Evolutionary conservation across 2,888 invertebrate species (phyloP).

Genomic region (Pedicia rivosa): DNA sequence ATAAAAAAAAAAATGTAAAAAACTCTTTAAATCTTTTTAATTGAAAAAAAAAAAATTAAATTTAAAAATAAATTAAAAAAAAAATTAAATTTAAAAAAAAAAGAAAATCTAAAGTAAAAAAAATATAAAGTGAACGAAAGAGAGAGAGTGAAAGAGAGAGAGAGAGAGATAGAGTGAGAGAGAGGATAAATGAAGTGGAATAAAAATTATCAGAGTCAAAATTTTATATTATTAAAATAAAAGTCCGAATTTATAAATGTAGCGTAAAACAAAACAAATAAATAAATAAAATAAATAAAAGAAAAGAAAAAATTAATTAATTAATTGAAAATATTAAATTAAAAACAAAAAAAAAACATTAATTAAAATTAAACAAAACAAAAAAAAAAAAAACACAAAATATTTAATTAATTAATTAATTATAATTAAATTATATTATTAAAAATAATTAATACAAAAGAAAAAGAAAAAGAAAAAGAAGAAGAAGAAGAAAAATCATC

Average conservation of each 20-base stretch:
- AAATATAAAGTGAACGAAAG: too few relatives aligned
- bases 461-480: too few relatives aligned
- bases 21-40: neutral
- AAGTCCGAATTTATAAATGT: constrained; percentile 20
- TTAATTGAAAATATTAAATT: constrained; percentile 7
- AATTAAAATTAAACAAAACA: constrained; percentile 10
- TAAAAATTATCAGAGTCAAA: too few relatives aligned
- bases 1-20: neutral
- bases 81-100: constrained; percentile 9
- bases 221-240: constrained; percentile 7
- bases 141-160: too few relatives aligned
- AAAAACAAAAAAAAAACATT: constrained; percentile 4
- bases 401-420: constrained; percentile 6
- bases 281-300: constrained; percentile 12
- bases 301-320: constrained; percentile 12
- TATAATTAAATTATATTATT: constrained; percentile 7
- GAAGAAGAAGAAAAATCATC: too few relatives aligned
- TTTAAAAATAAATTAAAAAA: constrained; percentile 7
- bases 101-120: constrained; percentile 13
- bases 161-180: too few relatives aligned
- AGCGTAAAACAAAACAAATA: constrained; percentile 12
- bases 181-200: too few relatives aligned
- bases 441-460: too few relatives aligned
- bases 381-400: constrained; percentile 1
- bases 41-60: constrained; percentile 3